These are phyloP conservation scores for Chloropsis cyanopogon DNA, from an alignment of 2,113 vertebrate genomes.

Conservation along the genomic window DNA sequence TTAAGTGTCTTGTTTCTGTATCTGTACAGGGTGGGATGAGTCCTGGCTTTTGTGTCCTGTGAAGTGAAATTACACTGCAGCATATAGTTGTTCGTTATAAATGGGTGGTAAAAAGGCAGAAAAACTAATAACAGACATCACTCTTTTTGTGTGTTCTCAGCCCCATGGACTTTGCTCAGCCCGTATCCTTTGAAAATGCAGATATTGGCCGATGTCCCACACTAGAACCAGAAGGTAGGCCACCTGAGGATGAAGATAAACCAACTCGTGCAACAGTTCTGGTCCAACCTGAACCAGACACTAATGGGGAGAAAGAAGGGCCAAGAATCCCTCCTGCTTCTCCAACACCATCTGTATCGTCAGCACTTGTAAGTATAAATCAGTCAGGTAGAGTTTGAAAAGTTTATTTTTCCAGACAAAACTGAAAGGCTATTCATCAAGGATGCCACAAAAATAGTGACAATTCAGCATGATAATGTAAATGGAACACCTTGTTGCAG, in stretches of 20 bases:
- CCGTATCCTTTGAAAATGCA: constrained; percentile 90
- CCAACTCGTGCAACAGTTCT: constrained; percentile 21
- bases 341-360: constrained; percentile 19
- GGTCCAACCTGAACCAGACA: constrained; percentile 30
- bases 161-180: constrained; percentile 89
- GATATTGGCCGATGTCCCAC: constrained; percentile 89
- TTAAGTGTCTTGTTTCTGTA: background rate
- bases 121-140: background rate
- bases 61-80: background rate
- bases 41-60: background rate
- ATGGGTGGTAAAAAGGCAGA: background rate
- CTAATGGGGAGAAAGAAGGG: constrained; percentile 5
- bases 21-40: background rate
- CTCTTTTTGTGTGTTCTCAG: constrained; percentile 70
- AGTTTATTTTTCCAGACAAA: background rate
- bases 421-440: background rate
- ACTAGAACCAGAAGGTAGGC: constrained; percentile 55
- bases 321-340: background rate
- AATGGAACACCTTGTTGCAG: background rate
- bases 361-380: constrained; percentile 73
- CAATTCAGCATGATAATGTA: background rate
- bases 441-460: background rate
- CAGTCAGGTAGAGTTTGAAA: background rate
- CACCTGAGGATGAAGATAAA: constrained; percentile 56
- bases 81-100: background rate